A percentile compares a stretch with the other conserved stretches of the same genome.
phyloP scores from a whole-genome alignment of 2,888 invertebrate genomes.

The Noctua janthe region DNA sequence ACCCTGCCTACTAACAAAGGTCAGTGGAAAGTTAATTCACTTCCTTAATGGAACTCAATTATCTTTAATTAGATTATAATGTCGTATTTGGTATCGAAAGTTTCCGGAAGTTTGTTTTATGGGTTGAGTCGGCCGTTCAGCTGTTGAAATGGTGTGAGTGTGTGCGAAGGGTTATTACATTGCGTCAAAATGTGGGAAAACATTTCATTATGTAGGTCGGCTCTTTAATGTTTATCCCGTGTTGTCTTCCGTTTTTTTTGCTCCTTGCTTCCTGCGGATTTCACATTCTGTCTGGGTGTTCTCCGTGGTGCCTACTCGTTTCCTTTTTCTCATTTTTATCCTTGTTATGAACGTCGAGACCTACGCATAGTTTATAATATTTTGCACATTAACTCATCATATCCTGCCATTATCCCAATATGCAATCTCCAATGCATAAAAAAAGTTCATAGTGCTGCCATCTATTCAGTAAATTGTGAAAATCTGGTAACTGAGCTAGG shows the following conservation, averaged over 20 bases:
- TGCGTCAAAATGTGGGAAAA: not conserved
- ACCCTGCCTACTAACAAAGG: slow-evolving; percentile 86
- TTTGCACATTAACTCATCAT: not conserved
- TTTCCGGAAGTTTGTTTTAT: slow-evolving; percentile 41
- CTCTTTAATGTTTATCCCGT: not conserved
- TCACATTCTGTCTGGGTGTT: not conserved
- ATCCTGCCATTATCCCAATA: not conserved
- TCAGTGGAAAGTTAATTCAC: slow-evolving; percentile 67
- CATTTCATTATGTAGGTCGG: not conserved
- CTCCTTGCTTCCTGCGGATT: not conserved
- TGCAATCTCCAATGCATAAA: not conserved
- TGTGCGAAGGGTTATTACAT: not conserved
- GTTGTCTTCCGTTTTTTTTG: not conserved
- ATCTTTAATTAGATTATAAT: slow-evolving; percentile 43
- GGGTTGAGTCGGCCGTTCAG: not conserved
- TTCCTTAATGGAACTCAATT: slow-evolving; percentile 40
- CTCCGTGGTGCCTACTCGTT: not conserved
- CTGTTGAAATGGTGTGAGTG: slow-evolving; percentile 11
- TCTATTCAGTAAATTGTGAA: slow-evolving; percentile 35
- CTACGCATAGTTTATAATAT: not conserved
- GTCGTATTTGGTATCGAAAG: slow-evolving; percentile 35
- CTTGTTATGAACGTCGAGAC: not conserved
- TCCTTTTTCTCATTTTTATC: not conserved
- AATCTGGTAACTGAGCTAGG: not conserved
- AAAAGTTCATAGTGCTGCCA: slow-evolving; percentile 51